phyloP scores from a whole-genome alignment of 2,797 vertebrate species.

The Sebastes nivosus region DNA sequence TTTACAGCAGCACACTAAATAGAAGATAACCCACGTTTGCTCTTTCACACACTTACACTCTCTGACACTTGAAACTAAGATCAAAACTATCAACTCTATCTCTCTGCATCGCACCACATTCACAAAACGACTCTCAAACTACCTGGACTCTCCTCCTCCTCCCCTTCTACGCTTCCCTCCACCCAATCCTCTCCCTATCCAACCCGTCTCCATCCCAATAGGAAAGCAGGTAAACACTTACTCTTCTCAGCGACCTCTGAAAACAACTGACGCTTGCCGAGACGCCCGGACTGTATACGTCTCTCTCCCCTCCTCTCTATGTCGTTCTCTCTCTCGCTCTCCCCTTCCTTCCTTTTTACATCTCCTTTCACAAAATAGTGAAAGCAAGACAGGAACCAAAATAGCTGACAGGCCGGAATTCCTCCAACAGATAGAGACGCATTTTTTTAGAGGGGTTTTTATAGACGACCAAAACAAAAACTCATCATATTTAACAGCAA shows the following conservation, averaged over 20 bases:
- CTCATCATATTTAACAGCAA: not conserved
- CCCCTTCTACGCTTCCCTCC: not conserved
- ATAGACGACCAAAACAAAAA: slow-evolving; percentile 13
- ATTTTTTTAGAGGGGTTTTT: not conserved
- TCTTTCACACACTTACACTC: not conserved
- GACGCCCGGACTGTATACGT: slow-evolving; percentile 28
- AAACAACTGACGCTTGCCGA: slow-evolving; percentile 57
- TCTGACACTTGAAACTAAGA: not conserved
- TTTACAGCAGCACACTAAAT: not conserved
- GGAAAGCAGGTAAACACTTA: slow-evolving; percentile 71
- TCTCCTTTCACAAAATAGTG: slow-evolving; percentile 89
- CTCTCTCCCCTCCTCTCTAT: slow-evolving; percentile 20
- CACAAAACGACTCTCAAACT: slow-evolving; percentile 17
- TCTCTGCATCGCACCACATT: not conserved
- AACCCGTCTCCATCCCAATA: slow-evolving; percentile 43
- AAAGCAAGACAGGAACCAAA: slow-evolving; percentile 78
- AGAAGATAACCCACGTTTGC: not conserved
- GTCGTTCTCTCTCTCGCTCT: slow-evolving; percentile 53
- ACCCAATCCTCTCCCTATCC: slow-evolving; percentile 20
- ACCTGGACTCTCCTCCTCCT: not conserved
- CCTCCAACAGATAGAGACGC: slow-evolving; percentile 40
- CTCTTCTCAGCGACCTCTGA: slow-evolving; percentile 68
- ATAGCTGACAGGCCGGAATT: slow-evolving; percentile 74
- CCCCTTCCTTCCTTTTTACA: slow-evolving; percentile 83
- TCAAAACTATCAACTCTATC: not conserved